These are phyloP conservation scores for Myripristis jacobus DNA, from an alignment of 2,797 vertebrate genomes.

Conservation along the genomic window DNA sequence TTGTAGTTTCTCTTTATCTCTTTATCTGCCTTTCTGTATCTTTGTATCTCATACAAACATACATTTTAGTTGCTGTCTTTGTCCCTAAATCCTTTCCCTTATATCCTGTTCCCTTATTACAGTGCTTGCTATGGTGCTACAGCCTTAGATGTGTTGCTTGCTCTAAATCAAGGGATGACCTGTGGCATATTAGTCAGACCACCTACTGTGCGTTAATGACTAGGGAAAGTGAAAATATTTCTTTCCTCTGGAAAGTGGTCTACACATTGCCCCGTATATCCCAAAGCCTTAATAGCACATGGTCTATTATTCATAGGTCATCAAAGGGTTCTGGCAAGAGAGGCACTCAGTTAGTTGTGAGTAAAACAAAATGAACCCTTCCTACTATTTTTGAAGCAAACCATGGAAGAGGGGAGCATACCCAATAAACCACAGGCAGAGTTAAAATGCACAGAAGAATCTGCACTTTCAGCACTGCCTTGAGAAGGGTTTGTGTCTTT, in stretches of 20 bases:
- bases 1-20: conserved; percentile 30
- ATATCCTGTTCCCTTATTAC: conserved; percentile 62
- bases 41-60: conserved; percentile 40
- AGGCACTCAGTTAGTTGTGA: conserved; percentile 44
- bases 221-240: conserved; percentile 58
- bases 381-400: conserved; percentile 47
- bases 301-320: conserved; percentile 69
- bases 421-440: conserved; percentile 39
- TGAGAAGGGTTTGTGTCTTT: conserved; percentile 29
- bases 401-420: conserved; percentile 42
- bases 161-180: conserved; percentile 68
- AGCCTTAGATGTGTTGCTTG: conserved; percentile 56
- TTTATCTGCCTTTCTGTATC: conserved; percentile 9
- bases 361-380: conserved; percentile 52
- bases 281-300: conserved; percentile 60
- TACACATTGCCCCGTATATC: conserved; percentile 51
- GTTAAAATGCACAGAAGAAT: conserved; percentile 31
- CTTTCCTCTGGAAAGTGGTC: conserved; percentile 50
- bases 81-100: conserved; percentile 40
- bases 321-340: conserved; percentile 67
- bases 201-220: conserved; percentile 77
- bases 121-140: conserved; percentile 39
- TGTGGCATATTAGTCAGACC: conserved; percentile 68
- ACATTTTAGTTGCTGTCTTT: conserved; percentile 35
- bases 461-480: conserved; percentile 9